Conservation (phyloP, 1,140 invertebrate genomes). For the Cotesia vestalis region DNA sequence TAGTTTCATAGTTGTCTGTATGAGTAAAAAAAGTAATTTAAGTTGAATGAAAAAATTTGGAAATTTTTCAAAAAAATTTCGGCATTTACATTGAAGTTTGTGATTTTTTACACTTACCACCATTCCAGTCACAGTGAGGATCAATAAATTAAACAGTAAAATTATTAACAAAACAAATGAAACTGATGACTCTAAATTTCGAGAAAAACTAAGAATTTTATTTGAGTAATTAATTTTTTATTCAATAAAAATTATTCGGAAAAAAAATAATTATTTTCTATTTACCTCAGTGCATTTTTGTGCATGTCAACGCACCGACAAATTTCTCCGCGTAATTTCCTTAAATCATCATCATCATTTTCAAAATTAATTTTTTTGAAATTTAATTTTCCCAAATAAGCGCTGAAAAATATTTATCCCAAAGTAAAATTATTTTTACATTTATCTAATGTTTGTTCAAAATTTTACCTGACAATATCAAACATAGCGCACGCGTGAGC, state of each 20-base stretch:
- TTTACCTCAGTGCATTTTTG: not conserved
- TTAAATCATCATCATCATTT: not conserved
- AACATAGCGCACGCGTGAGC: constrained; percentile 34
- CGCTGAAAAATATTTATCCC: too few relatives aligned
- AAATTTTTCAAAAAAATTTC: too few relatives aligned
- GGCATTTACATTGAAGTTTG: not conserved
- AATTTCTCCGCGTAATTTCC: not conserved
- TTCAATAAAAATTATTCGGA: not conserved
- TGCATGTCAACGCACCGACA: not conserved
- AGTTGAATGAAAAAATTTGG: too few relatives aligned
- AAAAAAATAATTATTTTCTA: not conserved
- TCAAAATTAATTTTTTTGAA: not conserved
- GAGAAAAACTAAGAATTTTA: constrained; percentile 6
- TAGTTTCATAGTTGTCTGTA: constrained; percentile 29
- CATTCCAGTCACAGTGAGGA: constrained; percentile 29
- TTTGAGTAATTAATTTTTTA: too few relatives aligned
- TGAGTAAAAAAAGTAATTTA: not conserved
- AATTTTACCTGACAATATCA: constrained; percentile 25
- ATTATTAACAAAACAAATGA: constrained; percentile 9
- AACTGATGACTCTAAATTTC: constrained; percentile 12
- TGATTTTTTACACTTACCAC: constrained; percentile 29
- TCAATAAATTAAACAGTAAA: not conserved
- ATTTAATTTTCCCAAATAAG: not conserved
- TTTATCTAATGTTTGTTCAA: not conserved
- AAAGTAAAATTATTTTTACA: too few relatives aligned